Evolutionary conservation across 2,797 vertebrate genomes (phyloP).

Genomic region (Clarias pachynema): DNA sequence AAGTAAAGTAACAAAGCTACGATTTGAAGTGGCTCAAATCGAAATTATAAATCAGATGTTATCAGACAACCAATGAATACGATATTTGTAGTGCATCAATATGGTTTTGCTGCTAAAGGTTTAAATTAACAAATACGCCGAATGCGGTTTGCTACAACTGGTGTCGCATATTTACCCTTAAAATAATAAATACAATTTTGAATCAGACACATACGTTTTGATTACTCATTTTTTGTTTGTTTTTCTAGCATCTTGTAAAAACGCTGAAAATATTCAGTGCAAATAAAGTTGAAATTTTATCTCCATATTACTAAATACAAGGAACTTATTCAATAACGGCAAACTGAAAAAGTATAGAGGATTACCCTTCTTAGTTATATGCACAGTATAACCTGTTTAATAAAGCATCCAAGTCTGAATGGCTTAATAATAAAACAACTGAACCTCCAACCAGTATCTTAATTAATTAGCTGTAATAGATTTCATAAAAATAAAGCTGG

Average conservation of each 20-base stretch:
- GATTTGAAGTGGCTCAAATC: conserved; percentile 2
- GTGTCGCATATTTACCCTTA: not conserved
- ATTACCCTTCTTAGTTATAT: conserved; percentile 7
- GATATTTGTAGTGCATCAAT: conserved; percentile 12
- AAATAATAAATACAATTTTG: conserved; percentile 28
- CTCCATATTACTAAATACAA: not conserved
- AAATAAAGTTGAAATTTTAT: conserved; percentile 14
- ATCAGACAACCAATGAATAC: not conserved
- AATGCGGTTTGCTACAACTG: not conserved
- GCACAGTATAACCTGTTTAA: conserved; percentile 37
- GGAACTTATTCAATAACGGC: not conserved
- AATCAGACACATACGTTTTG: not conserved
- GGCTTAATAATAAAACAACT: conserved; percentile 21
- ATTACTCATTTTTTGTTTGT: not conserved
- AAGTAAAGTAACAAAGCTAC: not conserved
- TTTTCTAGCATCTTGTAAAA: conserved; percentile 1
- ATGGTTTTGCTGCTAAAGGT: not conserved
- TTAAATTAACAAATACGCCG: not conserved
- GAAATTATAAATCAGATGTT: not conserved
- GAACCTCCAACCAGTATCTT: conserved; percentile 19
- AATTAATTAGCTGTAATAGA: conserved; percentile 22
- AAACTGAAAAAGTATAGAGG: not conserved
- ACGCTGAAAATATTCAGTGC: conserved; percentile 40
- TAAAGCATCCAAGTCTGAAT: conserved; percentile 29
- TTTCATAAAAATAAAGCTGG: conserved; percentile 12